phyloP scores from a whole-genome alignment of 2,888 invertebrate genomes.

The Neria commutata region DNA sequence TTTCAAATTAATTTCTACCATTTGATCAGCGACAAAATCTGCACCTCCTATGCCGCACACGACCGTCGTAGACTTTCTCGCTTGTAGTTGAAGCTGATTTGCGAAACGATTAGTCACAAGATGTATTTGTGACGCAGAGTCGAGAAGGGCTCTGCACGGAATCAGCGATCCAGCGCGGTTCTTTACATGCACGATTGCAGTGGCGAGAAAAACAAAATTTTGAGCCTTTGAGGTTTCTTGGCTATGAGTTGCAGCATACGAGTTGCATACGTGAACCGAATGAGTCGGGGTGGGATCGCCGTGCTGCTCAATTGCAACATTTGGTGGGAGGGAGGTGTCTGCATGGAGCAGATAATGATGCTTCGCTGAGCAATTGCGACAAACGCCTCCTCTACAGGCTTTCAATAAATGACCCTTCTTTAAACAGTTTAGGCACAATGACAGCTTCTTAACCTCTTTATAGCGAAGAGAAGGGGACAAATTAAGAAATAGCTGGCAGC shows the following conservation, averaged over 20 bases:
- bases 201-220: conserved; percentile 17
- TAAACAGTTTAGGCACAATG: conserved; percentile 31
- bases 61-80: background rate
- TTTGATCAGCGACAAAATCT: conserved; percentile 13
- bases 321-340: background rate
- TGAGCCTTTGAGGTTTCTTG: too few relatives aligned
- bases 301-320: too few relatives aligned
- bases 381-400: conserved; percentile 26
- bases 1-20: conserved; percentile 7
- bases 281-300: too few relatives aligned
- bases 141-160: conserved; percentile 10
- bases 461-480: conserved; percentile 9
- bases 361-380: conserved; percentile 25
- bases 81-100: conserved; percentile 15
- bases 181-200: conserved; percentile 17
- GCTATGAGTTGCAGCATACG: too few relatives aligned
- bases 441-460: conserved; percentile 18
- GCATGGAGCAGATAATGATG: conserved; percentile 30
- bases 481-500: background rate
- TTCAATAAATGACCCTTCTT: conserved; percentile 25
- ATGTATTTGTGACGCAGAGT: conserved; percentile 16
- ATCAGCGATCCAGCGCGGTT: conserved; percentile 2
- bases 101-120: conserved; percentile 10
- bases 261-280: too few relatives aligned
- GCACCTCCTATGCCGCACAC: conserved; percentile 24